These are phyloP conservation scores for Altica lythri DNA, from an alignment of 2,888 invertebrate genomes.

Conservation along the genomic window DNA sequence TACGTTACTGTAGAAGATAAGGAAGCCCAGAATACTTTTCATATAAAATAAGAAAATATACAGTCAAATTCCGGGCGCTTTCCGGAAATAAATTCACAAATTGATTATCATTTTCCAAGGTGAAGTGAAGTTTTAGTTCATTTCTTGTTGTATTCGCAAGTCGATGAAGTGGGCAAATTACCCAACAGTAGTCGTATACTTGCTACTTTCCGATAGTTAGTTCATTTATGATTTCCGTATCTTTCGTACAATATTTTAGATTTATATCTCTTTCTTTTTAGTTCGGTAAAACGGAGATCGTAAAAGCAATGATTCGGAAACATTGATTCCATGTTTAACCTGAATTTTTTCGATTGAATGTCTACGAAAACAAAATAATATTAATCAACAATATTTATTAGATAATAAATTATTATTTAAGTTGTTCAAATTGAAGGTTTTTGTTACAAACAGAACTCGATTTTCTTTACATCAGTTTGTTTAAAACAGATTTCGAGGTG, in stretches of 20 bases:
- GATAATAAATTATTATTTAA: too few relatives aligned
- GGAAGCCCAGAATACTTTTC: too few relatives aligned
- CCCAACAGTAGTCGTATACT: neutral
- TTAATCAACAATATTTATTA: conserved; percentile 1
- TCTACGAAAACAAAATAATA: conserved; percentile 1
- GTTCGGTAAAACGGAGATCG: conserved; percentile 17
- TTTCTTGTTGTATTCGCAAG: neutral
- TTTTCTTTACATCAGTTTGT: too few relatives aligned
- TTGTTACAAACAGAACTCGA: too few relatives aligned
- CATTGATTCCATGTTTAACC: conserved; percentile 21
- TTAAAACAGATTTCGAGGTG: too few relatives aligned
- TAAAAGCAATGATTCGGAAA: conserved; percentile 16
- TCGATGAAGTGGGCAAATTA: neutral
- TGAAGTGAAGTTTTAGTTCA: neutral
- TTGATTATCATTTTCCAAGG: too few relatives aligned
- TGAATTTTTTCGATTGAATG: conserved; percentile 7
- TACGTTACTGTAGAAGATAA: too few relatives aligned
- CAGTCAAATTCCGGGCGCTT: too few relatives aligned
- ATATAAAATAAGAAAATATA: too few relatives aligned
- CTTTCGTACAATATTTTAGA: conserved; percentile 10
- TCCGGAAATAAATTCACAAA: too few relatives aligned
- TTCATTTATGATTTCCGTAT: conserved; percentile 15
- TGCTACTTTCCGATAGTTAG: neutral
- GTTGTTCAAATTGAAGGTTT: too few relatives aligned
- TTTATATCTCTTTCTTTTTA: conserved; percentile 22